Percentiles rank a stretch among this genome's conserved stretches.
phyloP scores from a whole-genome alignment of 2,888 invertebrate species.

The Erebia palarica region DNA sequence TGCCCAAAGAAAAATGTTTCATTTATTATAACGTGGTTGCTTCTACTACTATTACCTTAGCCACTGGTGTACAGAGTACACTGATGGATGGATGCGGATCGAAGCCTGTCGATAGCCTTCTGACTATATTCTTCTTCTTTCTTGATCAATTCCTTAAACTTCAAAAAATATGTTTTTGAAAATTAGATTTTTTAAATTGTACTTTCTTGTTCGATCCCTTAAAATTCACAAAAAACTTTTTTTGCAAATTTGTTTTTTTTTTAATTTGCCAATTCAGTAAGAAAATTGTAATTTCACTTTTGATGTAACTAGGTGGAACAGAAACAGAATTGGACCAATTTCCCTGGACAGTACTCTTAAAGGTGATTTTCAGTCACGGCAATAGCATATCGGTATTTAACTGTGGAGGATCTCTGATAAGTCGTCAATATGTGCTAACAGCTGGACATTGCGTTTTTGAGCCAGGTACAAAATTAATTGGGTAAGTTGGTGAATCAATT shows the following conservation, averaged over 20 bases:
- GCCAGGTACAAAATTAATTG: conserved; percentile 49
- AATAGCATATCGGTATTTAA: conserved; percentile 51
- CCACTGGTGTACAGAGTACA: too few species aligned
- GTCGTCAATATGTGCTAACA: conserved; percentile 63
- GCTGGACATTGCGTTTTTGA: conserved; percentile 70
- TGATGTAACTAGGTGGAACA: conserved; percentile 57
- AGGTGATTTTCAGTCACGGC: conserved; percentile 58
- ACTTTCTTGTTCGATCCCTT: too few species aligned
- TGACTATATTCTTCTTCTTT: too few species aligned
- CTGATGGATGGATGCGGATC: too few species aligned
- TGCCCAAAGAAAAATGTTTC: too few species aligned
- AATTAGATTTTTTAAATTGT: background rate
- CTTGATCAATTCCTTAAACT: too few species aligned
- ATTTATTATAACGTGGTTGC: too few species aligned
- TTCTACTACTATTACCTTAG: too few species aligned
- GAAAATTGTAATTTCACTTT: background rate
- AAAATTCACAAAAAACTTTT: too few species aligned
- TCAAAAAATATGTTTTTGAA: too few species aligned
- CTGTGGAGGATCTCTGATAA: conserved; percentile 72
- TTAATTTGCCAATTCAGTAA: background rate
- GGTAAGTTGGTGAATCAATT: conserved; percentile 48
- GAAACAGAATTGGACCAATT: conserved; percentile 67
- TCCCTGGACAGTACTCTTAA: conserved; percentile 70
- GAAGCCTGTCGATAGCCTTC: too few species aligned
- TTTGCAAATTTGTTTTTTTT: background rate